Conservation (phyloP, 2,113 vertebrate species). For the Carassius auratus region DNA sequence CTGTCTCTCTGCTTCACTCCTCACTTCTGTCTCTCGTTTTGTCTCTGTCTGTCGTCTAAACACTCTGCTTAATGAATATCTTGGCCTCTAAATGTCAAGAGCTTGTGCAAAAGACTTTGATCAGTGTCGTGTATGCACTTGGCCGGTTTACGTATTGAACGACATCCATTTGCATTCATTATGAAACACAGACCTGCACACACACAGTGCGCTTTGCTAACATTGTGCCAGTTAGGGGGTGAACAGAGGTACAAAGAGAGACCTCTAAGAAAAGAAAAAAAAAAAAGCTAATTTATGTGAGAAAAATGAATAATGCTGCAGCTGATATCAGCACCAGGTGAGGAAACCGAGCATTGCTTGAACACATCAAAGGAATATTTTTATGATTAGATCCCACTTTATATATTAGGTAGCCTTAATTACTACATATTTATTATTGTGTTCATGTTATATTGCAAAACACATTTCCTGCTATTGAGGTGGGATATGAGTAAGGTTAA, state of each 20-base stretch:
- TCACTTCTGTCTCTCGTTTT: neutral
- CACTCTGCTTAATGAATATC: constrained; percentile 45
- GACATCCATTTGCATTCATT: constrained; percentile 48
- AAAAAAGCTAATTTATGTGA: constrained; percentile 8
- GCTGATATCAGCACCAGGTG: neutral
- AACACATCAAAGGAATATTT: neutral
- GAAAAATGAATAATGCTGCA: constrained; percentile 5
- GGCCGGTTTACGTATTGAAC: constrained; percentile 29
- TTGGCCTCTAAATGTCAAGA: constrained; percentile 40
- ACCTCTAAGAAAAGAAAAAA: neutral
- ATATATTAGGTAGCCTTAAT: neutral
- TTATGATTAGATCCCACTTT: neutral
- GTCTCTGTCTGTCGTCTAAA: constrained; percentile 14
- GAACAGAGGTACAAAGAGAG: neutral
- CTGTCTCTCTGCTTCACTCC: neutral
- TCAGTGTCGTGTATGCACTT: neutral
- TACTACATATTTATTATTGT: no score
- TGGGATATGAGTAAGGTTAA: neutral
- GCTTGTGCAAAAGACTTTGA: constrained; percentile 26
- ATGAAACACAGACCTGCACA: neutral
- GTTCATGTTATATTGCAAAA: no score
- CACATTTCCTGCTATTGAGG: no score
- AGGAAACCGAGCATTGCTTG: neutral
- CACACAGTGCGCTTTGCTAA: neutral
- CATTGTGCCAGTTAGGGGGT: constrained; percentile 7